A percentile compares a stretch with the other conserved stretches of the same genome.
These are phyloP conservation scores for Drosophila imparisetae DNA, from an alignment of 2,888 invertebrate species.

Conservation along the genomic window DNA sequence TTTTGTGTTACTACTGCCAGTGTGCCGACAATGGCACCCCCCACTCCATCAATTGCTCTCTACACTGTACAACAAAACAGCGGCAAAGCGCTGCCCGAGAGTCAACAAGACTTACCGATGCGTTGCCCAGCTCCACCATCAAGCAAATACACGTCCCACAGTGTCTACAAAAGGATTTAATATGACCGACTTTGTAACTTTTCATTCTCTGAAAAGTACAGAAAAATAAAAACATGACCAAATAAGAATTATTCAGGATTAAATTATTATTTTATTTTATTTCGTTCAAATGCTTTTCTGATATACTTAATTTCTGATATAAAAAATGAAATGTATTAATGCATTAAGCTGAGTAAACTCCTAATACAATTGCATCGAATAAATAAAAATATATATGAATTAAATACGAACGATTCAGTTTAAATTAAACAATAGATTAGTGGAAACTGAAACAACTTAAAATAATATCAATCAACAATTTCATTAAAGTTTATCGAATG, in stretches of 20 bases:
- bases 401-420: not conserved
- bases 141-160: not conserved
- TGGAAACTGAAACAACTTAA: not conserved
- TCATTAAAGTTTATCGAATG: not conserved
- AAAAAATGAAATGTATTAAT: no score
- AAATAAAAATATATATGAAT: not conserved
- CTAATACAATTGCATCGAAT: not conserved
- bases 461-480: constrained; percentile 12
- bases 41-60: constrained; percentile 55
- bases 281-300: no score
- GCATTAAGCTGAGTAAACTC: not conserved
- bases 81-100: not conserved
- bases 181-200: not conserved
- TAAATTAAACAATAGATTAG: not conserved
- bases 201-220: not conserved
- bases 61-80: constrained; percentile 28
- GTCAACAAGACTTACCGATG: not conserved
- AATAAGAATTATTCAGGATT: not conserved
- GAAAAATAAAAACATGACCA: not conserved
- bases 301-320: no score
- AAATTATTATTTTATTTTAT: not conserved
- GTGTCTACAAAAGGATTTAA: not conserved
- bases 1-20: constrained; percentile 52
- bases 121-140: not conserved
- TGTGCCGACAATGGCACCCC: constrained; percentile 40